A percentile compares a stretch with the other conserved stretches of the same genome.
These are phyloP conservation scores for Malurus alboscapulatus DNA, from an alignment of 2,113 vertebrate species.

Conservation along the genomic window DNA sequence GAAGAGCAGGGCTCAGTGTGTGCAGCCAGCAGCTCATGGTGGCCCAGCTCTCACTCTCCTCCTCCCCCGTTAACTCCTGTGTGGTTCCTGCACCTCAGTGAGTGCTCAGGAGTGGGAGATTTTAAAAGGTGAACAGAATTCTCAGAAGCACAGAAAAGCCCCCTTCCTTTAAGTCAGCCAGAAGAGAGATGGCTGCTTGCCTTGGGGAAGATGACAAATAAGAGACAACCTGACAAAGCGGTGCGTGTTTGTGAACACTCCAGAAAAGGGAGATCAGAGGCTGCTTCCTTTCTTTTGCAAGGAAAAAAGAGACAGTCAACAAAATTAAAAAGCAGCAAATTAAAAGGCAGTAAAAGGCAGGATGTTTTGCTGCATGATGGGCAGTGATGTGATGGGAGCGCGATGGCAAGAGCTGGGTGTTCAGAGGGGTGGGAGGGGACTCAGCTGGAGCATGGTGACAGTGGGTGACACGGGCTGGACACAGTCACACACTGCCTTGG, in stretches of 20 bases:
- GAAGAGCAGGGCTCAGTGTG: not conserved
- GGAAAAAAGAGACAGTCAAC: not conserved
- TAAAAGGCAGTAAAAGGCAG: conserved; percentile 20
- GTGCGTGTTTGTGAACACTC: not conserved
- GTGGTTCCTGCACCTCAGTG: not conserved
- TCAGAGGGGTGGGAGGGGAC: not conserved
- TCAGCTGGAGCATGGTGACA: not conserved
- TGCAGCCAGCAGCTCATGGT: not conserved
- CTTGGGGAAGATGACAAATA: conserved; percentile 5
- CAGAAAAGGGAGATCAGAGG: conserved; percentile 50
- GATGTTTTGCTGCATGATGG: not conserved
- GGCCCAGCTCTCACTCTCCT: not conserved
- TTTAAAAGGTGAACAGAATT: not conserved
- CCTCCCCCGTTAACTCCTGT: not conserved
- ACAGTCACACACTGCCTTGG: not conserved
- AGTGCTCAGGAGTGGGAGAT: not conserved
- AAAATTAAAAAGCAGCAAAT: conserved; percentile 47
- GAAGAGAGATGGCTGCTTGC: conserved; percentile 16
- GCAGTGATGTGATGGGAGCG: not conserved
- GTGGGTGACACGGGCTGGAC: not conserved
- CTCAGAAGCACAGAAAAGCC: not conserved
- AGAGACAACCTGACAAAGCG: conserved; percentile 35
- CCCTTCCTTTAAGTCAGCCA: not conserved
- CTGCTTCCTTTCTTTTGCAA: conserved; percentile 4
- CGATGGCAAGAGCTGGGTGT: fast-evolving